phyloP scores from a whole-genome alignment of 1,140 invertebrate genomes.

The Thrips palmi region DNA sequence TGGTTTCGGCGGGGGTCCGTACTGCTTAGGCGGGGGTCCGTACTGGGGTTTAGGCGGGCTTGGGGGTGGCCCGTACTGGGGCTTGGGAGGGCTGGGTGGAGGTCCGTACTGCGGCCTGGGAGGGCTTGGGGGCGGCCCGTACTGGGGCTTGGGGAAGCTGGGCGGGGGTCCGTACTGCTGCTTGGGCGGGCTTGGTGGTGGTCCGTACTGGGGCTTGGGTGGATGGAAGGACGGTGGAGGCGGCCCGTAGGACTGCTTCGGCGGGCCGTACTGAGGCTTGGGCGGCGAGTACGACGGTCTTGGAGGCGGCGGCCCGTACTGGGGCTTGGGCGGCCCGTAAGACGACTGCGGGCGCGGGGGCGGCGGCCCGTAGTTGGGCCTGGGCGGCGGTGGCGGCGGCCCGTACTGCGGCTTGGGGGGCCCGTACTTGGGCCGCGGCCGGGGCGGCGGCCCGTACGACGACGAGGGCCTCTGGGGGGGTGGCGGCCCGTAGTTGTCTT shows the following conservation, averaged over 20 bases:
- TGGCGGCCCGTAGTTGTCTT: conserved; percentile 12
- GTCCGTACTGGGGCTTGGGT: conserved; percentile 28
- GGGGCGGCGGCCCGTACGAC: conserved; percentile 5
- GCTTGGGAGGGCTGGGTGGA: conserved; percentile 16
- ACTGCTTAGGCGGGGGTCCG: conserved; percentile 20
- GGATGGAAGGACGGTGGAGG: conserved; percentile 25
- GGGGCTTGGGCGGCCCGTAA: conserved; percentile 19
- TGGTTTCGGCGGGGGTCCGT: conserved; percentile 21
- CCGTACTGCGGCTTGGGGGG: conserved; percentile 18
- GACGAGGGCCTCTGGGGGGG: conserved; percentile 21
- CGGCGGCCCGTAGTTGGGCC: conserved; percentile 25
- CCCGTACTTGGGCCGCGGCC: not conserved
- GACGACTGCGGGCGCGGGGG: conserved; percentile 20
- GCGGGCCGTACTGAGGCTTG: conserved; percentile 20
- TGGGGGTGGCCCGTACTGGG: conserved; percentile 25
- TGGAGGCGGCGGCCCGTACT: conserved; percentile 21
- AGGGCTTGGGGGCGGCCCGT: conserved; percentile 17
- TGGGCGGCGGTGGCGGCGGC: conserved; percentile 17
- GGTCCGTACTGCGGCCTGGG: conserved; percentile 21
- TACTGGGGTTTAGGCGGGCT: conserved; percentile 19
- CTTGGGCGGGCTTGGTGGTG: conserved; percentile 21
- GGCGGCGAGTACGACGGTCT: conserved; percentile 15
- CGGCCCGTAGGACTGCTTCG: conserved; percentile 25
- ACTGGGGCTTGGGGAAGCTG: conserved; percentile 20
- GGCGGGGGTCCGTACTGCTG: conserved; percentile 22